Base-by-base conservation (phyloP, 2,113 vertebrate genomes). In the Boulengeromyrus knoepffleri region DNA sequence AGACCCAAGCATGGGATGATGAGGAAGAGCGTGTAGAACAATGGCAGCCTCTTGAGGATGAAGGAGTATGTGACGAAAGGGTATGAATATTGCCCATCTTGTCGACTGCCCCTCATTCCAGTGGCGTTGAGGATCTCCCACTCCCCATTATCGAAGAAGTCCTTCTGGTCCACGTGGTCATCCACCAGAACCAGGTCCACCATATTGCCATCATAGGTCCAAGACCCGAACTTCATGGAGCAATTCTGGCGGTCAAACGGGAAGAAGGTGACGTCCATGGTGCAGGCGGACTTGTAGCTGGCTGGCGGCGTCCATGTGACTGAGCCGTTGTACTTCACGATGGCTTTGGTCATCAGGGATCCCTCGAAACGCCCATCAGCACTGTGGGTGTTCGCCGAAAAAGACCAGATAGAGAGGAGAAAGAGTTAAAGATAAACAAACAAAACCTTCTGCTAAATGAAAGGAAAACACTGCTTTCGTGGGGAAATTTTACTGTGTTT, bases 211-310 rank as follows among this genome's bases (percentile, higher is more conserved):
- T 99, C 98, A 0, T 99, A 99, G 0, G 98, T 99, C 99, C 99
- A 99, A 0, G 98, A 99, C 17, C 98, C 98, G 83, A 99, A 99
- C 93, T 99, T 99, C 98, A 99, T 99, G 24, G 98, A 97, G 92
- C 98, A 99, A 94, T 99, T 99, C 93, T 99, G 99, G 0, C 96
- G 96, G 93, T 99, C 99, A 0, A 99, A 99, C 3, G 98, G 99
- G 93, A 99, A 99, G 93, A 97, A 99, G 0, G 97, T 99, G 91
- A 99, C 98, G 0, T 99, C 98, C 97, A 99, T 99, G 0, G 95
- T 98, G 94, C 99, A 99, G 31, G 98, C 99, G 0, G 98, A 99
- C 92, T 98, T 99, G 90, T 99, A 99, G 92, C 97, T 98, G 88
- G 98, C 97, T 0, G 99, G 99, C 0, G 98, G 98, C 0, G 93